Evolutionary conservation across 2,113 vertebrate genomes (phyloP).

Genomic region (Pterocles gutturalis): DNA sequence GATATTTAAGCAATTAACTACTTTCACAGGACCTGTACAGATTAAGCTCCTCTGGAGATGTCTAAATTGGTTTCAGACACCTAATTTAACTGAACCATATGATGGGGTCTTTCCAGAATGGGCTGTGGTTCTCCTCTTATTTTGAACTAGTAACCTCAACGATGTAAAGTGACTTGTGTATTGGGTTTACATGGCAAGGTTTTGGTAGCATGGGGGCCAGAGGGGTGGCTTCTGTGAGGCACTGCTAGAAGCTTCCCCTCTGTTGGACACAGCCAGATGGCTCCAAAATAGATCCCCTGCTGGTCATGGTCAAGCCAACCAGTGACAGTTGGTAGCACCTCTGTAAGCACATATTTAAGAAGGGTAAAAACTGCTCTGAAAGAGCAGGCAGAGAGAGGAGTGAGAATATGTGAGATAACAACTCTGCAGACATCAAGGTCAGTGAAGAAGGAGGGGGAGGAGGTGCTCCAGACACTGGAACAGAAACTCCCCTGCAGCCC

Average conservation of each 20-base stretch:
- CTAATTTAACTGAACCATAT: not conserved
- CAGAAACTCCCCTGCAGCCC: too few relatives aligned
- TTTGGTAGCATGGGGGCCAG: not conserved
- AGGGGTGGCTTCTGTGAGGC: not conserved
- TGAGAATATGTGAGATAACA: too few relatives aligned
- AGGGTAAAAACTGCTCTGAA: too few relatives aligned
- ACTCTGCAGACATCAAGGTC: too few relatives aligned
- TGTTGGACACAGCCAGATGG: accelerated
- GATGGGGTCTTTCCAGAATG: not conserved
- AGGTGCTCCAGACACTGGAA: too few relatives aligned
- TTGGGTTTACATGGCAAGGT: not conserved
- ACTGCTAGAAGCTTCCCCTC: accelerated
- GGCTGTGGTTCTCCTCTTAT: not conserved
- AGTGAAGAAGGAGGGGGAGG: too few relatives aligned
- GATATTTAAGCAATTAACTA: not conserved
- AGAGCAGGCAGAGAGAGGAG: too few relatives aligned
- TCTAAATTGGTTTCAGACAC: not conserved
- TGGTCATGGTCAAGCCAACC: not conserved
- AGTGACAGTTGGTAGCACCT: too few relatives aligned
- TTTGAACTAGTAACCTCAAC: not conserved
- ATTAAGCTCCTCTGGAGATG: not conserved
- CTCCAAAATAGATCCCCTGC: not conserved
- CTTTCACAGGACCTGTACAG: not conserved
- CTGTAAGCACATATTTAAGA: too few relatives aligned
- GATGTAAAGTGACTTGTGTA: not conserved